Conservation (phyloP, 2,888 invertebrate species). For the Heteromurus nitidus region DNA sequence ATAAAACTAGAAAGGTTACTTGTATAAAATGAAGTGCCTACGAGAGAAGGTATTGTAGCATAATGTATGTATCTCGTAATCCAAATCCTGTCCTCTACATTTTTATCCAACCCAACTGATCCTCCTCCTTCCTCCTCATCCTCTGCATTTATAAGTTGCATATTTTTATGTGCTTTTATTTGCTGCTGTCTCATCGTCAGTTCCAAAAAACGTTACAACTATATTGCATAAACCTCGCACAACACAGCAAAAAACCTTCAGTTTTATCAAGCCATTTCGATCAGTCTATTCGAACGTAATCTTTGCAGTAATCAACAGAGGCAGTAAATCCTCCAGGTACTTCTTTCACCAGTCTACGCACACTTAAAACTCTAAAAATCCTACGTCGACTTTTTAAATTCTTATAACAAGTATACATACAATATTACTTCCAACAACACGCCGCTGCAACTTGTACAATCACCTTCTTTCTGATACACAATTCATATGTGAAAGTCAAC, state of each 20-base stretch:
- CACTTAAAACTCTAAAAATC: conserved; percentile 14
- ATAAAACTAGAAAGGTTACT: no score
- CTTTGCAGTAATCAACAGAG: conserved; percentile 56
- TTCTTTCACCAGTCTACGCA: conserved; percentile 58
- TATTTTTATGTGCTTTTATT: conserved; percentile 13
- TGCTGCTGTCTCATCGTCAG: background rate
- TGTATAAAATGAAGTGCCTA: no score
- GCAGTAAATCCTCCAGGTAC: conserved; percentile 52
- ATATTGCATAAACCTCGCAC: conserved; percentile 7
- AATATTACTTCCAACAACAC: background rate
- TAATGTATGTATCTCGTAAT: no score
- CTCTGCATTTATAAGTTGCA: background rate
- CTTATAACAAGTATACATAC: background rate
- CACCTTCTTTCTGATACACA: background rate
- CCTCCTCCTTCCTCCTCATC: background rate
- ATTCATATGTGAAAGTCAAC: conserved; percentile 3
- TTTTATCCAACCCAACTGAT: background rate
- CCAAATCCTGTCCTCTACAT: no score
- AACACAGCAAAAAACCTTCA: background rate
- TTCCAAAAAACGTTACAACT: background rate
- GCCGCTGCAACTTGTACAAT: background rate
- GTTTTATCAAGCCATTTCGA: conserved; percentile 42
- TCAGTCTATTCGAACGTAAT: conserved; percentile 62
- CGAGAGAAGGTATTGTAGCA: no score
- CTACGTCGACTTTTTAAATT: background rate